These are phyloP conservation scores for Ormyrus pomaceus DNA, from an alignment of 2,888 invertebrate genomes.

Conservation along the genomic window DNA sequence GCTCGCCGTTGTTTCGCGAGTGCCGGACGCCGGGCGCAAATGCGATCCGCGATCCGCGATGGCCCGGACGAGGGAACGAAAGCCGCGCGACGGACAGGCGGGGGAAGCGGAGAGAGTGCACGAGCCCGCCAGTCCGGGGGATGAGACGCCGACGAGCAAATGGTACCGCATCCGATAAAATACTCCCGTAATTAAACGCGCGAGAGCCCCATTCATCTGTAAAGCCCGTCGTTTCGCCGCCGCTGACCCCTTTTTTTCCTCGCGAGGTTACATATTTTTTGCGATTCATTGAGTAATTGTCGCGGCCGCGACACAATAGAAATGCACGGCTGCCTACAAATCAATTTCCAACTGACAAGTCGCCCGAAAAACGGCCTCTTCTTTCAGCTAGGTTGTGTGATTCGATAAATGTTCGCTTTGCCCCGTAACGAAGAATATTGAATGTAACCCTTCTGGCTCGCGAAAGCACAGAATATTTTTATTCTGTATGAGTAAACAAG, in stretches of 20 bases:
- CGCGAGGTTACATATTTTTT: conserved; percentile 24
- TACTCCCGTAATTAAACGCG: conserved; percentile 74
- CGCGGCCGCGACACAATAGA: not conserved
- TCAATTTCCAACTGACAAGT: no score
- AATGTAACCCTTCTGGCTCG: no score
- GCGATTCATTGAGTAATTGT: conserved; percentile 35
- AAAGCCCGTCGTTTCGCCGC: conserved; percentile 53
- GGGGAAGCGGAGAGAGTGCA: conserved; percentile 55
- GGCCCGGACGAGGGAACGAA: conserved; percentile 47
- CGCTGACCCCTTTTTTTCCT: conserved; percentile 38
- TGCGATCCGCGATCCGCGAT: conserved; percentile 58
- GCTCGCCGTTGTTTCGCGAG: conserved; percentile 35
- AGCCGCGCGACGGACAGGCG: conserved; percentile 56
- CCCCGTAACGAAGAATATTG: no score
- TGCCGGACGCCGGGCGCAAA: conserved; percentile 17
- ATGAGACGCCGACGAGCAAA: conserved; percentile 60
- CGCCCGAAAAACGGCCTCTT: no score
- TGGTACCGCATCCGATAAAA: conserved; percentile 72
- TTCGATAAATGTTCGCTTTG: no score
- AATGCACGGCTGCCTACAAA: no score
- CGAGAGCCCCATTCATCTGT: conserved; percentile 69
- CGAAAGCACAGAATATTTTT: no score
- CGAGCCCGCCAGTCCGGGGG: conserved; percentile 56
- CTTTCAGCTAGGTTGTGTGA: no score
- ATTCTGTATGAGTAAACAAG: conserved; percentile 13